phyloP scores from a whole-genome alignment of 2,113 vertebrate genomes.

The Saccopteryx leptura region DNA sequence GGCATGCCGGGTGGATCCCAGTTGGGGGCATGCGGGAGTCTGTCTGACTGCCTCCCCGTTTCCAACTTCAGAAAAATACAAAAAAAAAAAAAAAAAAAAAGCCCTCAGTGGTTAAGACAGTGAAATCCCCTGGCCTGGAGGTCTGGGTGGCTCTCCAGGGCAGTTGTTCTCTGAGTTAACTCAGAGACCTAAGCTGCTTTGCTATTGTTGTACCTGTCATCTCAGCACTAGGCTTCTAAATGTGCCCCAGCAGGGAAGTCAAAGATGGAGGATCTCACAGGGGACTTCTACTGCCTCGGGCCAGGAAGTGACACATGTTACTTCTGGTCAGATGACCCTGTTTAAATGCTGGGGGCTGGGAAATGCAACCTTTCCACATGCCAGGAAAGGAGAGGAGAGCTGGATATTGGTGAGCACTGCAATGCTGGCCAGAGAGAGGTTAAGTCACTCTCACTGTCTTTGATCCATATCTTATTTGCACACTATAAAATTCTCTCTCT shows the following conservation, averaged over 20 bases:
- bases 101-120: neutral
- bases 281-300: neutral
- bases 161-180: neutral
- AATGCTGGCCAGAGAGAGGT: neutral
- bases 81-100: no score
- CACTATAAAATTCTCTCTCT: neutral
- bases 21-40: no score
- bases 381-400: neutral
- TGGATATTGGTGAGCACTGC: neutral
- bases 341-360: neutral
- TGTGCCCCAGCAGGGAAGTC: neutral
- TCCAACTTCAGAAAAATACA: no score
- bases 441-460: neutral
- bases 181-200: conserved; percentile 26
- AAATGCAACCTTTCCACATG: neutral
- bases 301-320: neutral
- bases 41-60: no score
- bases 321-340: neutral
- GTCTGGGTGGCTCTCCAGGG: neutral
- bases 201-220: neutral
- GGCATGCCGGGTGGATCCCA: no score
- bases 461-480: neutral
- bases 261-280: neutral
- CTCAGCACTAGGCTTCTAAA: neutral
- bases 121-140: neutral